Base-by-base conservation (phyloP, 2,113 vertebrate genomes). In the Marmota monax region DNA sequence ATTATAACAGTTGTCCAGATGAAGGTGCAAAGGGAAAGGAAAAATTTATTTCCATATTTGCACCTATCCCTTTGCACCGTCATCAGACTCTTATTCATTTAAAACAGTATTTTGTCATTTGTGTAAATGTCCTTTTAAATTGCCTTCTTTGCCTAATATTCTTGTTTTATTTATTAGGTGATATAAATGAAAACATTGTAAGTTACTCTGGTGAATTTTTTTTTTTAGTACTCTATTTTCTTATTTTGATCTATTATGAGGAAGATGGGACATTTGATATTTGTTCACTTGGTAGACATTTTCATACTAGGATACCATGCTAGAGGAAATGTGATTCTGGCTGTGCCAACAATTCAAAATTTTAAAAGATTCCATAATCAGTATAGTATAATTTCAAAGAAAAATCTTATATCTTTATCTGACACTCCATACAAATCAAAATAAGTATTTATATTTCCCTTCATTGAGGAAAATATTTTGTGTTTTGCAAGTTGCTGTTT, bases 381-480 rank as follows among this genome's bases (percentile, higher is more conserved):
- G 7, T 37, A 23, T 53, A 14, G 7, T 42, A 42, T 72, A 92
- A 86, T 61, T 91, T 95, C 56, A 76, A 3, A 88, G 37, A 79
- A 16, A 88, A 94, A 72, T 87, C 5, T 2, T 27, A 2, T 73
- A n/a, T 80, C 34, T 82, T 78, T 86, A 74, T 8, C 65, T 48
- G 10, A 53, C 2, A 65, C 0, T 13, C 8, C 63, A 3, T 70
- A 61, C 1, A 74, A 86, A 92, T 77, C 34, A 2, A 63, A n/a
- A 18, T 34, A 67, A 45, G 45, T 74, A 22, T 63, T 74, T 77
- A n/a, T 56, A 91, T 74, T 78, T 84, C 11, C 39, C 13, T 39
- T 91, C 29, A 86, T 34, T 67, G 27, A 53, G n/a, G 69, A 92
- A 89, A 92, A 95, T 34, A 63, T 39, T 63, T 92, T 88, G 70